phyloP scores from a whole-genome alignment of 1,140 invertebrate genomes.

The Hypsibius dujardini region DNA sequence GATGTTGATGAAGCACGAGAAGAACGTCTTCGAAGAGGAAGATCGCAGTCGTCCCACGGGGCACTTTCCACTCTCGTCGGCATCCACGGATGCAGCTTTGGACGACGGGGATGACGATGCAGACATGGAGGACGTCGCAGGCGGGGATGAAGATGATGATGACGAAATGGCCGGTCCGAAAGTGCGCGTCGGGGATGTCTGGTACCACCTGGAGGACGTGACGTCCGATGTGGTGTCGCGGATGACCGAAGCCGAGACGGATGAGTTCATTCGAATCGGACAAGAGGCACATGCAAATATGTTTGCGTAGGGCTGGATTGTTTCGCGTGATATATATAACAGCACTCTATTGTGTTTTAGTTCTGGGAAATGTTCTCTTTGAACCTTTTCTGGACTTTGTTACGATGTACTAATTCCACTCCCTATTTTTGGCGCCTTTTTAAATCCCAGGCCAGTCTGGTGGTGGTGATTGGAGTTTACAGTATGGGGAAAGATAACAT shows the following conservation, averaged over 20 bases:
- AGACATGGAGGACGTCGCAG: constrained; percentile 55
- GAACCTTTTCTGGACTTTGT: background rate
- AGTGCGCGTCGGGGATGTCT: constrained; percentile 58
- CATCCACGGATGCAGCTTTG: background rate
- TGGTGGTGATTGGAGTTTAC: too few species aligned
- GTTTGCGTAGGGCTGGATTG: constrained; percentile 31
- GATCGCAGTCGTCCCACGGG: background rate
- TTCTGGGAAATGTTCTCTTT: background rate
- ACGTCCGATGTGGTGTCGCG: constrained; percentile 63
- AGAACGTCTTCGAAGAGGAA: background rate
- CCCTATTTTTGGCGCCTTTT: too few species aligned
- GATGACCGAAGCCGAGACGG: constrained; percentile 81
- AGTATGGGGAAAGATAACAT: too few species aligned
- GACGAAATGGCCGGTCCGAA: constrained; percentile 57
- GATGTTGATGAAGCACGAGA: constrained; percentile 7
- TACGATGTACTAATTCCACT: too few species aligned
- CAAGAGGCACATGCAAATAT: constrained; percentile 61
- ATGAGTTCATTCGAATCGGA: constrained; percentile 77
- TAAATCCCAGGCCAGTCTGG: too few species aligned
- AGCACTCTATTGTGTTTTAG: background rate
- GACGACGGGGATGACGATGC: constrained; percentile 33
- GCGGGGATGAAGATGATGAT: constrained; percentile 43
- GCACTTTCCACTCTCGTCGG: too few species aligned
- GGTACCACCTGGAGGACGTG: constrained; percentile 57
- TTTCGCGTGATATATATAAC: background rate